Conservation (phyloP, 2,888 invertebrate genomes). For the Lysandra bellargus region DNA sequence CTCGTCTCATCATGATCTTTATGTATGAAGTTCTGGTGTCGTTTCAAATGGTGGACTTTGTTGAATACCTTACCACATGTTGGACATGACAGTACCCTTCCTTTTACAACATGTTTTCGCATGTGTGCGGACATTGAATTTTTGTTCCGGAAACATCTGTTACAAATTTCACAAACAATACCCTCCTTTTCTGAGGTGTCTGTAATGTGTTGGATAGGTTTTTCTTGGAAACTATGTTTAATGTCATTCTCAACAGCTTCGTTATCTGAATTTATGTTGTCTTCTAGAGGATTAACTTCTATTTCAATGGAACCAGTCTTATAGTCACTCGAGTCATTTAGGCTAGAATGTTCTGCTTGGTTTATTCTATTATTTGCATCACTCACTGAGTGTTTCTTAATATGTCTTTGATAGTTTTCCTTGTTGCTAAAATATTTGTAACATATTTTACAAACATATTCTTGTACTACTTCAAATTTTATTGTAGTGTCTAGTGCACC, state of each 20-base stretch:
- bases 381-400: constrained; percentile 4
- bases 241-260: neutral
- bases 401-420: constrained; percentile 11
- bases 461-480: neutral
- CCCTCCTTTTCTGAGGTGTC: neutral
- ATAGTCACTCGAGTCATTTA: neutral
- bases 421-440: neutral
- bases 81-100: constrained; percentile 60
- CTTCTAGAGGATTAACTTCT: neutral
- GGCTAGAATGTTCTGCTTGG: neutral
- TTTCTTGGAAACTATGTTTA: neutral
- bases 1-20: neutral
- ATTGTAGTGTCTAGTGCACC: neutral
- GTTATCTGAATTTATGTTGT: constrained; percentile 17
- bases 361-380: neutral
- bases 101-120: constrained; percentile 61
- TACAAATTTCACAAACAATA: constrained; percentile 55
- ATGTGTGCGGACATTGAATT: constrained; percentile 69
- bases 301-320: neutral
- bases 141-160: constrained; percentile 53
- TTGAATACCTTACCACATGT: constrained; percentile 66
- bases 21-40: neutral
- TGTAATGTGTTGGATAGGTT: neutral
- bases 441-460: constrained; percentile 18
- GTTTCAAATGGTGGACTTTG: constrained; percentile 47